Evolutionary conservation across 2,797 vertebrate species (phyloP).

Genomic region (Urophycis tenuis): DNA sequence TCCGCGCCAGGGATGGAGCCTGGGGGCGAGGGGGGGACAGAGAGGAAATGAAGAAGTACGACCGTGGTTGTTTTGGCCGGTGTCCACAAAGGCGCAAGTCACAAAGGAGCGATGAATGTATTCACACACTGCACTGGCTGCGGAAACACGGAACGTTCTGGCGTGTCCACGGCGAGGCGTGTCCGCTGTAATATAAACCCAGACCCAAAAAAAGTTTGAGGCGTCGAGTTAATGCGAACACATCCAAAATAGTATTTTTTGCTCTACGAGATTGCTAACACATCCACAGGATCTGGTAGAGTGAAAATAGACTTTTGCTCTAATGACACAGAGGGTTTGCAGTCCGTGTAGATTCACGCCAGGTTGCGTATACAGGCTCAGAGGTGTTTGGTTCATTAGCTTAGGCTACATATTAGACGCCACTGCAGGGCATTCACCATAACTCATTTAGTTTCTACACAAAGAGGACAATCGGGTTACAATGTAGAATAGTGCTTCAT

Average conservation of each 20-base stretch:
- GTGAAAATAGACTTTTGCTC: conserved; percentile 34
- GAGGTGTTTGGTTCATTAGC: no score
- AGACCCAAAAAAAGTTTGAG: conserved; percentile 30
- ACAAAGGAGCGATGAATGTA: conserved; percentile 45
- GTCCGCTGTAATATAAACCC: conserved; percentile 31
- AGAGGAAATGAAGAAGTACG: conserved; percentile 60
- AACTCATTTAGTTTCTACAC: no score
- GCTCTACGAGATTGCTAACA: no score
- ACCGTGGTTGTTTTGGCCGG: conserved; percentile 47
- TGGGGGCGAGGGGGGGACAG: conserved; percentile 31
- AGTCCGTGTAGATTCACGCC: neutral
- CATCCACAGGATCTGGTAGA: conserved; percentile 34
- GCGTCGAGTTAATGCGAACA: conserved; percentile 37
- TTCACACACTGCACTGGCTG: conserved; percentile 40
- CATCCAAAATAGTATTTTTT: no score
- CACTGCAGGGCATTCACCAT: no score
- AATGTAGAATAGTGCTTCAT: no score
- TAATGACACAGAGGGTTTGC: conserved; percentile 20
- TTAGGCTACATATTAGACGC: no score
- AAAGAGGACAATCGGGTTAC: no score
- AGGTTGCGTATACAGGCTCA: no score
- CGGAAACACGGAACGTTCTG: conserved; percentile 45
- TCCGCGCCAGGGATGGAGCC: conserved; percentile 38
- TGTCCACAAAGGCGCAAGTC: conserved; percentile 50
- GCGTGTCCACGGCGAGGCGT: conserved; percentile 40